Evolutionary conservation across 64 coral and sea anemone species (phyloP), one percentile per base, ranked within the genome.

Genomic region (Stichodactyla helianthus): DNA sequence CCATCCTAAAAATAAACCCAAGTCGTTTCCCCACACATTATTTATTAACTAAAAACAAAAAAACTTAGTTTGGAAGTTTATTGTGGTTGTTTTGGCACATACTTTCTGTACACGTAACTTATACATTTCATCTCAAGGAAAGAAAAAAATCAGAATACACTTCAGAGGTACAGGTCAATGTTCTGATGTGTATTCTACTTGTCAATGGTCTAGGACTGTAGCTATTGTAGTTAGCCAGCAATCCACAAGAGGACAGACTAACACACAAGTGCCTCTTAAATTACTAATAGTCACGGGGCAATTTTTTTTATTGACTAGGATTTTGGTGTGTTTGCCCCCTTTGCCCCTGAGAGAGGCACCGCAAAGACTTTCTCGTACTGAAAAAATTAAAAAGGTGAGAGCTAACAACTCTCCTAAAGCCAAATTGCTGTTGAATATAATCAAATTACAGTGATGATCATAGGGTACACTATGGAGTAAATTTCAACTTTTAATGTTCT

Each of bases 331-430:
- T 27, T 74, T 74, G 68, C 27, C 68, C 27, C 23, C 18, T 26
- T 68, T 79, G 17, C 18, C 44, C 22, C 77, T 28, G 1, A 20
- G 5, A 79, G 77, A 50, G 27, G 77, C 77, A 79, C 77, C 78
- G 53, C 78, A 81, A 54, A 74, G 68, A 74, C 52, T 22, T 81
- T 81, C 51, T 81, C 13, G 51, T 81, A 51, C 50, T 81, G 78
- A 81, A 81, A 81, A 22, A 81, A 81, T 81, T 81, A 81, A 81
- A 81, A 81, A 81, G 68, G 51, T 81, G 78, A 81, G 78, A 81
- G 53, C 8, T 81, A 81, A 51, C 20, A 54, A 81, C 52, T 81
- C 50, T 81, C 78, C 78, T 81, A 81, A 81, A 81, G 78, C 78
- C 19, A 81, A 81, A 81, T 51, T 52, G 78, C 78, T 81, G 78